Conservation (phyloP, 2,113 vertebrate species). For the Pseudorectes ferrugineus region DNA sequence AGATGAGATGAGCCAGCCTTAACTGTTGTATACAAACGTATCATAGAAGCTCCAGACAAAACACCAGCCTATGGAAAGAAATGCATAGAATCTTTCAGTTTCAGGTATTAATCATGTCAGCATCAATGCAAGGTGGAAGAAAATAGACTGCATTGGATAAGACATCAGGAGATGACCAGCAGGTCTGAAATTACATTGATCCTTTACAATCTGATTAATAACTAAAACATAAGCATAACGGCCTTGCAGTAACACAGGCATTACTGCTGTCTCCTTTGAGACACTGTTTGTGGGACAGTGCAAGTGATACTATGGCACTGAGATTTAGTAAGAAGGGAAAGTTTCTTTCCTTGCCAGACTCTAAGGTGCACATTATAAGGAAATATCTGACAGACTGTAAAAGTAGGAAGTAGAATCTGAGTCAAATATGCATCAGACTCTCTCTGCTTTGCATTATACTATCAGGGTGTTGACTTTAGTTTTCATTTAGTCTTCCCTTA, state of each 20-base stretch:
- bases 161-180: neutral
- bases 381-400: neutral
- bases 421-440: neutral
- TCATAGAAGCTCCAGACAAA: neutral
- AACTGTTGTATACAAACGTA: neutral
- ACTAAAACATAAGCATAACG: neutral
- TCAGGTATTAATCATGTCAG: neutral
- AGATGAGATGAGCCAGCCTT: neutral
- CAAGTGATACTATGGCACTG: neutral
- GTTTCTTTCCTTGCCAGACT: neutral
- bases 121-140: neutral
- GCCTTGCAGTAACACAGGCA: neutral
- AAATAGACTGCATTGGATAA: neutral
- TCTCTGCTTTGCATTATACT: neutral
- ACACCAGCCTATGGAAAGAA: neutral
- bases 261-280: neutral
- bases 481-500: neutral
- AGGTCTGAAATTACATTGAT: neutral
- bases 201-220: neutral
- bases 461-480: neutral
- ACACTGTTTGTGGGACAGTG: neutral
- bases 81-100: neutral
- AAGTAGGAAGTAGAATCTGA: neutral
- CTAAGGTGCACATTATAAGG: neutral
- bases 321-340: neutral